phyloP scores from a whole-genome alignment of 2,113 vertebrate genomes.

The Pelobates fuscus region DNA sequence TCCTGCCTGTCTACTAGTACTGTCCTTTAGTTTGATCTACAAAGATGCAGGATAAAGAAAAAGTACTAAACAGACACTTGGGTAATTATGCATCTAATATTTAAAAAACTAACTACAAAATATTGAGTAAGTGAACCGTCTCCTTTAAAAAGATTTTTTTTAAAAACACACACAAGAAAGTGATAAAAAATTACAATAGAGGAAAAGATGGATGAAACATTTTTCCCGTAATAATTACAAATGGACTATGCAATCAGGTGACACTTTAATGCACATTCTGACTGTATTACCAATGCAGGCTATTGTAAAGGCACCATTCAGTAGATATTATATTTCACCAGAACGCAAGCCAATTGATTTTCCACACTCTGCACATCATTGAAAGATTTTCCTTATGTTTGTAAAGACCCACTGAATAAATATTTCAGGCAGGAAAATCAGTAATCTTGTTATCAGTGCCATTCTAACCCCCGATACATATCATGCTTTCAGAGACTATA shows the following conservation, averaged over 20 bases:
- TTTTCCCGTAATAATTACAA: neutral
- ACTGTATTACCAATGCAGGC: neutral
- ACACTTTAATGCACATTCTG: neutral
- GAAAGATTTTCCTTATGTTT: slow-evolving; percentile 28
- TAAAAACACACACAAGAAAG: no score
- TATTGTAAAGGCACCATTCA: neutral
- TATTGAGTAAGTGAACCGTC: no score
- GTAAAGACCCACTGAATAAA: slow-evolving; percentile 12
- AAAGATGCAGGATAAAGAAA: no score
- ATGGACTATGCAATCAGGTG: neutral
- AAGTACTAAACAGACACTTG: no score
- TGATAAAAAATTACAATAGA: no score
- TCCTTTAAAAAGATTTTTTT: no score
- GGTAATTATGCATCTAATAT: no score
- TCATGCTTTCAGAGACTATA: slow-evolving; percentile 5
- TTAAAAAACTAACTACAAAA: no score
- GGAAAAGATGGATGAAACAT: no score
- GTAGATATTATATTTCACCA: slow-evolving; percentile 20
- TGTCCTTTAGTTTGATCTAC: no score
- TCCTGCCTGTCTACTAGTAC: no score
- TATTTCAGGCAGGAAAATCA: slow-evolving; percentile 36
- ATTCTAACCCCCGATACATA: slow-evolving; percentile 11
- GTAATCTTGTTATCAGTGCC: slow-evolving; percentile 27
- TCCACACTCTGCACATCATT: slow-evolving; percentile 23
- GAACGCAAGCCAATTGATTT: slow-evolving; percentile 8